Conservation (phyloP, 1,140 invertebrate genomes). For the Sarcophaga bullata region DNA sequence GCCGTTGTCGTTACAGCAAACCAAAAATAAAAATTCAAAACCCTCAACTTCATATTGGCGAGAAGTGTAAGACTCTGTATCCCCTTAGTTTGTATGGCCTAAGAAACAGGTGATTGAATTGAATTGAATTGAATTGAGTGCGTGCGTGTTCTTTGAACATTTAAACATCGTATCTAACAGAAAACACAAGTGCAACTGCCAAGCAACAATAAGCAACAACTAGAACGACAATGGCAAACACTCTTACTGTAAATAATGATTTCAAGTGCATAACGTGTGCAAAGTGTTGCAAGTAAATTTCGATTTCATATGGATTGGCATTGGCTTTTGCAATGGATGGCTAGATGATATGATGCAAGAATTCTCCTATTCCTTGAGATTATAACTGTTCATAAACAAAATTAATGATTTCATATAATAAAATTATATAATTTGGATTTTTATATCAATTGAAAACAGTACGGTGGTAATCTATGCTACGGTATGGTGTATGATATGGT, state of each 20-base stretch:
- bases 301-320: background rate
- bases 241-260: background rate
- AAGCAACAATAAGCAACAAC: too few relatives aligned
- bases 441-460: too few relatives aligned
- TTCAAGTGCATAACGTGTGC: constrained; percentile 1
- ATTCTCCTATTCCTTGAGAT: background rate
- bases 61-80: too few relatives aligned
- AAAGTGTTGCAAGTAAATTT: constrained; percentile 15
- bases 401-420: constrained; percentile 22
- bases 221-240: too few relatives aligned
- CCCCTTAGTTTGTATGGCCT: too few relatives aligned
- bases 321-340: background rate
- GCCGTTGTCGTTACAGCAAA: background rate
- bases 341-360: background rate
- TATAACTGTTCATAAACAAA: constrained; percentile 1
- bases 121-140: constrained; percentile 38
- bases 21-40: constrained; percentile 15
- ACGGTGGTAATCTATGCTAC: too few relatives aligned
- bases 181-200: background rate
- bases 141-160: constrained; percentile 37
- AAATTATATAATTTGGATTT: constrained; percentile 19
- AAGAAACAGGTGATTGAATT: constrained; percentile 34
- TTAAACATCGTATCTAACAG: background rate
- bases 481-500: too few relatives aligned
- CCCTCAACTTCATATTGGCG: too few relatives aligned